Evolutionary conservation across 2,888 invertebrate genomes (phyloP), one percentile per base, ranked within the genome.

Genomic region (Operophtera brumata): DNA sequence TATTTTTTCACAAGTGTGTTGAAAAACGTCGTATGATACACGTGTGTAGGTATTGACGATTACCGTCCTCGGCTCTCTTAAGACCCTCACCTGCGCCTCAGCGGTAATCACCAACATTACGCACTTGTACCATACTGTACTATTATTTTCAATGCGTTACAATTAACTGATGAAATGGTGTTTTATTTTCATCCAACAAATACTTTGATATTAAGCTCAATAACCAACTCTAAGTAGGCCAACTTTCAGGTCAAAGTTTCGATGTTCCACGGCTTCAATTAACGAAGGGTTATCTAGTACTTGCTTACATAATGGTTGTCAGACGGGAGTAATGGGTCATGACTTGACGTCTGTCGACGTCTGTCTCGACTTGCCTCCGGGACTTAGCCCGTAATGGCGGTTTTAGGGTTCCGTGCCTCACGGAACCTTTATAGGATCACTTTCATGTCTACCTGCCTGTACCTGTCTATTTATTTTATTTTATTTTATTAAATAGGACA

Each of bases 341-440:
- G 54, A 57, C 54, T 59, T 64, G 65, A 66, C 61, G 66, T 64
- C 65, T 61, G 65, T 60, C 67, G 70, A 69, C 70, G 69, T 69
- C 71, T 62, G 75, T 64, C 70, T 65, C 42, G 34, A 43, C 57
- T 59, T 40, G 34, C 25, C 14, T 43, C 25, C 20, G 11, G n/a
- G 11, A 11, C n/a, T 36, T 13, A 12, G n/a, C 11, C 2, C 39
- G 12, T 39, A 39, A 25, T 39, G 6, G 9, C 20, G 39, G 2
- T 5, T 39, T 10, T n/a, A 20, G 2, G 2, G 20, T 20, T 20
- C 2, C n/a, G n/a, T n/a, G n/a, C n/a, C n/a, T n/a, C n/a, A n/a
- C n/a, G n/a, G n/a, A n/a, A n/a, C n/a, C n/a, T n/a, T n/a, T n/a
- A n/a, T n/a, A n/a, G n/a, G n/a, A n/a, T n/a, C n/a, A n/a, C n/a